These are phyloP conservation scores for Etheostoma nigrum DNA, from an alignment of 2,797 vertebrate genomes.

Conservation along the genomic window DNA sequence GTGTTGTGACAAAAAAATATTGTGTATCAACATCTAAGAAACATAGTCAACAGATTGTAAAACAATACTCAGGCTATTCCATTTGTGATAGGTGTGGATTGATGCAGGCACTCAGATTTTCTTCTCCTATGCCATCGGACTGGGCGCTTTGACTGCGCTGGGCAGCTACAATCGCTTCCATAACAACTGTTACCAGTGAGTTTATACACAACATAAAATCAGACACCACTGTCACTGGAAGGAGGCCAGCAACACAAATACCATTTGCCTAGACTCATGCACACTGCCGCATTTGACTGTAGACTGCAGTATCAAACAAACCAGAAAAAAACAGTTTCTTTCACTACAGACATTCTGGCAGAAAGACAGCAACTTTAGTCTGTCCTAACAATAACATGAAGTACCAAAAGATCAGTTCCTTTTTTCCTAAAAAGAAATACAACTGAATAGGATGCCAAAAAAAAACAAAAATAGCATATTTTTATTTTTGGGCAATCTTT, in stretches of 20 bases:
- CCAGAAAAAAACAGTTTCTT: neutral
- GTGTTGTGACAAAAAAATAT: conserved; percentile 1
- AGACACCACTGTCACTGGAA: conserved; percentile 40
- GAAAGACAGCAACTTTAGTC: neutral
- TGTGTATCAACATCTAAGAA: neutral
- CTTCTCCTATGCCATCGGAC: conserved; percentile 90
- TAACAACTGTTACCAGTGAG: conserved; percentile 92
- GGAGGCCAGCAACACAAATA: conserved; percentile 41
- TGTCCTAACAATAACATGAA: neutral
- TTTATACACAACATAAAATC: conserved; percentile 52
- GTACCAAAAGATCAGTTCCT: neutral
- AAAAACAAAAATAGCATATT: neutral
- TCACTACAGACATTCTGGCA: conserved; percentile 3
- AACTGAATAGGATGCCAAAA: conserved; percentile 1
- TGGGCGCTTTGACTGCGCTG: conserved; percentile 88
- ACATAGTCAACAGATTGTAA: neutral
- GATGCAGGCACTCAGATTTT: conserved; percentile 91
- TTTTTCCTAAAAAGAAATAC: conserved; percentile 38
- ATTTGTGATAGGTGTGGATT: conserved; percentile 85
- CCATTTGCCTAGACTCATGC: conserved; percentile 18
- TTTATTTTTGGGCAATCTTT: conserved; percentile 7
- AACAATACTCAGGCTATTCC: conserved; percentile 24
- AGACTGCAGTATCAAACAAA: conserved; percentile 10
- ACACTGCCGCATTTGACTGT: neutral
- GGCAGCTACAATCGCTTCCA: conserved; percentile 91